Base-by-base conservation (phyloP, 1,140 invertebrate species). In the Gryon sp. region DNA sequence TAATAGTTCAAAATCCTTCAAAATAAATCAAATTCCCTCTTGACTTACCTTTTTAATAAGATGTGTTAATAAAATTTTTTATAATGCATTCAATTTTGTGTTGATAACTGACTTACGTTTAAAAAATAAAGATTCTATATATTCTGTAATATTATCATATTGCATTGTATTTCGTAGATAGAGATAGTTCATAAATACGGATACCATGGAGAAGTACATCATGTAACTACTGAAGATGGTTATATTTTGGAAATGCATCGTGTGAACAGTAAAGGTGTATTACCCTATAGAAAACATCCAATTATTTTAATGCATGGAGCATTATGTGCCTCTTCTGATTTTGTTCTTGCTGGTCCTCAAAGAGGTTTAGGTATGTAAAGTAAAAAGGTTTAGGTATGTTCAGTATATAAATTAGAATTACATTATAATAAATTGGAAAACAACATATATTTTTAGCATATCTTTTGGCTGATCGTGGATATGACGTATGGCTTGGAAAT, bases 401-500 rank as follows among this genome's bases (percentile, higher is more conserved):
- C 5, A n/a, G n/a, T n/a, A n/a, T n/a, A n/a, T n/a, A n/a, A n/a
- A n/a, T n/a, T n/a, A n/a, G n/a, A n/a, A n/a, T n/a, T n/a, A 34
- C 9, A 34, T 12, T 5, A 2, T 34, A 12, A 9, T 32, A 2
- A 7, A 2, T 32, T 9, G 2, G n/a, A 7, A 2, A n/a, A n/a
- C n/a, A 32, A 2, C 2, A 2, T 9, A 9, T 20, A n/a, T 46
- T 34, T 70, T 15, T 6, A 73, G 69, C 36, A 18, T 91, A 87
- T 55, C 48, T 89, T 26, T 73, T 92, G 1, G 86, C 91, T 0
- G 90, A 94, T 76, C 82, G 81, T 14, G 93, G 92, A 6, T 94
- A 91, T 62, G 93, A 94, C 57, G 93, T 94, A 1, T 94, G 92
- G 92, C 77, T 94, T 69, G 92, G 91, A n/a, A 94, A 94, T 79